Base-by-base conservation (phyloP, 2,888 invertebrate genomes). In the Mythimna loreyi region DNA sequence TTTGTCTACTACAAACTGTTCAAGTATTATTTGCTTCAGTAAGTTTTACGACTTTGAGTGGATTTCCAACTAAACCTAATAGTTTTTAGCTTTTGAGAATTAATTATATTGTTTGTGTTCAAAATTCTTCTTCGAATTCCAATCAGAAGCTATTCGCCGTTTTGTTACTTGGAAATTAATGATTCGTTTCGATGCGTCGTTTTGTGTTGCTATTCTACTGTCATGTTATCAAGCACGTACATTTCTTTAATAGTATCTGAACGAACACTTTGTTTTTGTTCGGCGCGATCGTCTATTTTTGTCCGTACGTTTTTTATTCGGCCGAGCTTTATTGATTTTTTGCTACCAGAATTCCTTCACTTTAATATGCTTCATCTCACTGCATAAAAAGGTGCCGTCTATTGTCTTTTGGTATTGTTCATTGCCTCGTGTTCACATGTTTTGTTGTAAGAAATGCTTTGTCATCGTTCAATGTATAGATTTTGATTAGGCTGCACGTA, bases 171-270 rank as follows among this genome's bases (percentile, higher is more conserved):
- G 49, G 80, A 84, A 86, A 81, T 73, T 75, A 81, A 80, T 85
- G 56, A 83, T 81, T 76, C 68, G 69, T 80, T 81, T 85, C 80
- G 80, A 83, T 86, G 71, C 81, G 60, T 77, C 74, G 70, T 75
- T 78, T 85, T 81, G 75, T 77, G 45, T 68, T 58, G 61, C 73
- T 75, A 82, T 82, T 81, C 77, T 75, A 67, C 78, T 83, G 81
- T 83, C 85, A 83, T 70, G 81, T 81, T 81, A 78, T 82, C 77
- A 81, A 75, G 81, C 86, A 85, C 87, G 87, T 87, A 82, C 75
- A 76, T 47, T 68, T 75, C 68, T 80, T 82, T 78, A 82, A 80
- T 82, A 72, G 66, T 72, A 75, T 82, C 69, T 75, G 72, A 83
- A 80, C 69, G 81, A 76, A 78, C 81, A 76, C 70, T 83, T 85